Percentiles rank a stretch among this genome's conserved stretches.
Evolutionary conservation across 2,888 invertebrate genomes (phyloP).

Genomic region (Lissonota sp.): DNA sequence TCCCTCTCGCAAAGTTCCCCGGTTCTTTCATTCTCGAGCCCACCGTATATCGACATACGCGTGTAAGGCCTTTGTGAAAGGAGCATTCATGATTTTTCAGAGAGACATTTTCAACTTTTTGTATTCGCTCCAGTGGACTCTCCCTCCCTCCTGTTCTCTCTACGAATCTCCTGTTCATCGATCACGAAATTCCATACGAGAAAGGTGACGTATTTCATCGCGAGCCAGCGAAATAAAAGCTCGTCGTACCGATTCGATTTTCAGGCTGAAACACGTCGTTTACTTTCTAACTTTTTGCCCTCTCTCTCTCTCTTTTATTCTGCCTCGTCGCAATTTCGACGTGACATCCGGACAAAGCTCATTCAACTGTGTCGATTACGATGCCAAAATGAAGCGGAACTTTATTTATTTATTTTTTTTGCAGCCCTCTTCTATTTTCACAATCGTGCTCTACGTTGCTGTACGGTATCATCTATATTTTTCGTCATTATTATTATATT

Average conservation of each 20-base stretch:
- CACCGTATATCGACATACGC: neutral
- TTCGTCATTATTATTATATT: slow-evolving; percentile 31
- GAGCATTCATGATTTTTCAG: slow-evolving; percentile 9
- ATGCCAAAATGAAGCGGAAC: slow-evolving; percentile 6
- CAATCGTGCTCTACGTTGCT: neutral
- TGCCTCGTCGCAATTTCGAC: neutral
- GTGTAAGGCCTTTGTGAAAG: neutral
- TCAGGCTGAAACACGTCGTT: neutral
- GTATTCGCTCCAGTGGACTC: slow-evolving; percentile 16
- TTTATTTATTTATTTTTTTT: too few relatives aligned
- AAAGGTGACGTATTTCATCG: neutral
- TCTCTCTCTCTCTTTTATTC: neutral
- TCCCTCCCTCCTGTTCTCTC: neutral
- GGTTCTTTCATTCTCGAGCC: neutral
- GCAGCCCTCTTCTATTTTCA: slow-evolving; percentile 4
- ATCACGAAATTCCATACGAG: slow-evolving; percentile 18
- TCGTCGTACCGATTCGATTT: slow-evolving; percentile 21
- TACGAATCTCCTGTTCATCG: slow-evolving; percentile 2
- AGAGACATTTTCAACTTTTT: slow-evolving; percentile 9
- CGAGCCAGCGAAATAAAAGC: neutral
- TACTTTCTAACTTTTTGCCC: neutral
- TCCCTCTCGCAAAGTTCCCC: neutral
- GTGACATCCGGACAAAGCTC: neutral
- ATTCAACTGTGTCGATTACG: slow-evolving; percentile 28
- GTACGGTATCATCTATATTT: slow-evolving; percentile 1